phyloP scores from a whole-genome alignment of 2,113 vertebrate genomes.

The Microcebus griseorufus region DNA sequence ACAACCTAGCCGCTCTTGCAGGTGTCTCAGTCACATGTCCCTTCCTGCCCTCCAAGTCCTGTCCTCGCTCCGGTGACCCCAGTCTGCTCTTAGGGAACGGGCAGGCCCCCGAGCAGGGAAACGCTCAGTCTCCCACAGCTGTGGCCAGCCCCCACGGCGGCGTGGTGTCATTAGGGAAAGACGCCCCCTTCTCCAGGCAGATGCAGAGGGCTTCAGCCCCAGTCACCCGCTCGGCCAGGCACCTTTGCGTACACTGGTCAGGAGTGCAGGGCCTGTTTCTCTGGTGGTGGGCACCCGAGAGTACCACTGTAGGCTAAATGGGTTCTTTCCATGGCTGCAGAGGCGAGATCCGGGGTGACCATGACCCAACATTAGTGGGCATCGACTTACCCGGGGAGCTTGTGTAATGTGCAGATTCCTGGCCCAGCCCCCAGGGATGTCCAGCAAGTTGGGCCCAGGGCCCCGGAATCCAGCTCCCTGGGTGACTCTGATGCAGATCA shows the following conservation, averaged over 20 bases:
- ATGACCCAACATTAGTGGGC: no score
- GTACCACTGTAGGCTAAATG: background rate
- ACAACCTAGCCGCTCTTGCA: no score
- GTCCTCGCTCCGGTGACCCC: background rate
- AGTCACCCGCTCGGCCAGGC: fast-evolving
- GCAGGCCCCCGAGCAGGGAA: background rate
- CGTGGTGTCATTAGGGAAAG: background rate
- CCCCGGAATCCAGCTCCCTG: background rate
- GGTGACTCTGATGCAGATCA: background rate
- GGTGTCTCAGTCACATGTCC: background rate
- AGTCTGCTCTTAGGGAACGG: background rate
- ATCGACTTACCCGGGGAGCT: background rate
- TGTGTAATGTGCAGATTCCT: background rate
- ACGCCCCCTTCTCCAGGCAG: background rate
- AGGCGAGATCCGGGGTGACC: background rate
- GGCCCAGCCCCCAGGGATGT: background rate
- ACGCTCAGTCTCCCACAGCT: background rate
- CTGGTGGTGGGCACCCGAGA: background rate
- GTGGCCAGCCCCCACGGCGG: background rate
- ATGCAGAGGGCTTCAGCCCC: no score
- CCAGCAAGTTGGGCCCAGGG: background rate
- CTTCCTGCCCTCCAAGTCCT: background rate
- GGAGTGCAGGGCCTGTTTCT: background rate
- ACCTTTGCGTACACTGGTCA: background rate
- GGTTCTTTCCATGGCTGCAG: background rate